These are phyloP conservation scores for Galerucella nymphaeae DNA, from an alignment of 2,888 invertebrate genomes.

Conservation along the genomic window DNA sequence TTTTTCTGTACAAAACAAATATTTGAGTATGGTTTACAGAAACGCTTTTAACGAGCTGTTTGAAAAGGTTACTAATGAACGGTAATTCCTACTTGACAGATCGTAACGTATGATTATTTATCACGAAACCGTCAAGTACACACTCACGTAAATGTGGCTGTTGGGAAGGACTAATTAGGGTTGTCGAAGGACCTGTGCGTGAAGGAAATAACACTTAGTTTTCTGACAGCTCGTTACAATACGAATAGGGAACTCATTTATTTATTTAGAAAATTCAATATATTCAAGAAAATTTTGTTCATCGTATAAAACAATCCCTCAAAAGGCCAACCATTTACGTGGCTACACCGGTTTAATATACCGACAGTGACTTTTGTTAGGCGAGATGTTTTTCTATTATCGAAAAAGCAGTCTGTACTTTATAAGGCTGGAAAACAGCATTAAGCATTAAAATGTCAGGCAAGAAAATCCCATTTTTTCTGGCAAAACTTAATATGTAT, in stretches of 20 bases:
- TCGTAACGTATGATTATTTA: constrained; percentile 33
- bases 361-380: too few relatives aligned
- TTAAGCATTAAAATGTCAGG: too few relatives aligned
- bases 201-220: constrained; percentile 28
- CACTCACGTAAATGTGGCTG: constrained; percentile 23
- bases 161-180: constrained; percentile 23
- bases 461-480: too few relatives aligned
- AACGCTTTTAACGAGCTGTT: constrained; percentile 25
- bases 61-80: constrained; percentile 35
- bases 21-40: constrained; percentile 30
- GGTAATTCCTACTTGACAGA: constrained; percentile 34
- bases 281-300: too few relatives aligned
- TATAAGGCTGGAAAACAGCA: too few relatives aligned
- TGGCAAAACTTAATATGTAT: too few relatives aligned
- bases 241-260: background rate
- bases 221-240: constrained; percentile 30
- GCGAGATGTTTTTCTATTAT: too few relatives aligned
- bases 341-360: too few relatives aligned
- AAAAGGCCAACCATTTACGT: too few relatives aligned
- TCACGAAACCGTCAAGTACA: constrained; percentile 22
- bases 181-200: constrained; percentile 25
- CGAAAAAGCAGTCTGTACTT: too few relatives aligned
- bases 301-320: too few relatives aligned
- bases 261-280: background rate
- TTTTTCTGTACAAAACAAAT: constrained; percentile 18